Conservation (phyloP, 2,113 vertebrate genomes). For the Percopsis transmontana region DNA sequence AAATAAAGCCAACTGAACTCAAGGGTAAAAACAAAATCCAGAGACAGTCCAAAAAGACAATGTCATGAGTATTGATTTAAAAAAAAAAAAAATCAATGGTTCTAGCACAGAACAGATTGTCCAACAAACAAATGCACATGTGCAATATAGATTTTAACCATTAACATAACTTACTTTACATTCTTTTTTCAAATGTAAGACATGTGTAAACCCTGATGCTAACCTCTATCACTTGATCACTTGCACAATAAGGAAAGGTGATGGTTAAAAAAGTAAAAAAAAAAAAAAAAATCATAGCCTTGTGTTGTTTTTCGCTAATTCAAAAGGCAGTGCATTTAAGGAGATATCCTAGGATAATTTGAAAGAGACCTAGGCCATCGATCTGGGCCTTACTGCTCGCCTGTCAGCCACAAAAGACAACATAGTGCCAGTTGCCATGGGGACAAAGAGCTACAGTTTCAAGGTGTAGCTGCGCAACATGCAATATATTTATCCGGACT, state of each 20-base stretch:
- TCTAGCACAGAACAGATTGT: not conserved
- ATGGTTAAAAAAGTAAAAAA: not conserved
- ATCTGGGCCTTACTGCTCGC: slow-evolving; percentile 19
- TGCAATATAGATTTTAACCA: slow-evolving; percentile 2
- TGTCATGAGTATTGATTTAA: slow-evolving; percentile 32
- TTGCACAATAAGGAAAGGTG: not conserved
- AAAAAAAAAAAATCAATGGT: slow-evolving; percentile 14
- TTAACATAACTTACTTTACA: not conserved
- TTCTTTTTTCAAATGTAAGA: not conserved
- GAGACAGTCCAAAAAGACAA: slow-evolving; percentile 36
- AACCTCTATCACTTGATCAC: not conserved
- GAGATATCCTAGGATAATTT: slow-evolving; percentile 17
- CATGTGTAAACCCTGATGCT: not conserved
- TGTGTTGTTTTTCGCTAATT: not conserved
- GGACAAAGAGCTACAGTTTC: slow-evolving; percentile 28
- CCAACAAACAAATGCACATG: slow-evolving; percentile 12
- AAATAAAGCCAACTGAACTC: slow-evolving; percentile 40
- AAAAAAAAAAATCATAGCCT: not conserved
- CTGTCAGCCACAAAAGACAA: slow-evolving; percentile 13
- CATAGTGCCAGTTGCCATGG: slow-evolving; percentile 39
- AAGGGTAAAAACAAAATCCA: slow-evolving; percentile 36
- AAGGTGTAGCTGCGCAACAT: slow-evolving; percentile 42
- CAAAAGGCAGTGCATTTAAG: not conserved
- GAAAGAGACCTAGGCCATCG: slow-evolving; percentile 15
- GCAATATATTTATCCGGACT: slow-evolving; percentile 1